Percentiles rank a stretch among this genome's conserved stretches.
These are phyloP conservation scores for Macrochelys suwanniensis DNA, from an alignment of 2,797 vertebrate genomes.

Conservation along the genomic window DNA sequence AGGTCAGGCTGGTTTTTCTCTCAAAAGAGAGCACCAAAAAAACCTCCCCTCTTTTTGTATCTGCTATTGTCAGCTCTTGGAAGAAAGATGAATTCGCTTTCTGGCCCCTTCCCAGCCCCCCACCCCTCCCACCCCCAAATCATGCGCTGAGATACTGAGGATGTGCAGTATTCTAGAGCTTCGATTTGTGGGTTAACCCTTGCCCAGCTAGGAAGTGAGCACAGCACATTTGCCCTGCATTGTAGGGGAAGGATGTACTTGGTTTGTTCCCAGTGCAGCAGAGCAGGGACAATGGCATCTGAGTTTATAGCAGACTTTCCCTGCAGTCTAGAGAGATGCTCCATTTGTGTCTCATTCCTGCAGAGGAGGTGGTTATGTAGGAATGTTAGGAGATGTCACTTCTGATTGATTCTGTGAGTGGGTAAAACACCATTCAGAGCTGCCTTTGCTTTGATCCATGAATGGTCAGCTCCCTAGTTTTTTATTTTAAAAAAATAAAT, in stretches of 20 bases:
- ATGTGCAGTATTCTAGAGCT: background rate
- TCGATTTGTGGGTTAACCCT: background rate
- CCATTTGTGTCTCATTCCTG: background rate
- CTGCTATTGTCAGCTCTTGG: no score
- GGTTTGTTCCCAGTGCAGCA: rapidly evolving
- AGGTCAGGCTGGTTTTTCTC: constrained; percentile 31
- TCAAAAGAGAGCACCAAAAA: background rate
- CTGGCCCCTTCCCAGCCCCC: rapidly evolving
- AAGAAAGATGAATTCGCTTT: background rate
- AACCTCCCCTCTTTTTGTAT: background rate
- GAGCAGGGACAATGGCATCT: rapidly evolving
- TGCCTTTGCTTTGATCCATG: background rate
- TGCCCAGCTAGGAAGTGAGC: rapidly evolving
- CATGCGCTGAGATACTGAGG: background rate
- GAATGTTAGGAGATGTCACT: background rate
- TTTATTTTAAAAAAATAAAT: background rate
- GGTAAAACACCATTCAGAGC: background rate
- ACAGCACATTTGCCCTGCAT: rapidly evolving
- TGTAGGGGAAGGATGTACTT: rapidly evolving
- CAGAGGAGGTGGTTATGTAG: background rate
- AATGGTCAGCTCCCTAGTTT: background rate
- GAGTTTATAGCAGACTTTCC: background rate
- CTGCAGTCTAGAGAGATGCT: background rate
- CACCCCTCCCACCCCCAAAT: no score
- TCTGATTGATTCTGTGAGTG: background rate